Base-by-base conservation (phyloP, 2,888 invertebrate genomes). In the Stenichneumon culpator region DNA sequence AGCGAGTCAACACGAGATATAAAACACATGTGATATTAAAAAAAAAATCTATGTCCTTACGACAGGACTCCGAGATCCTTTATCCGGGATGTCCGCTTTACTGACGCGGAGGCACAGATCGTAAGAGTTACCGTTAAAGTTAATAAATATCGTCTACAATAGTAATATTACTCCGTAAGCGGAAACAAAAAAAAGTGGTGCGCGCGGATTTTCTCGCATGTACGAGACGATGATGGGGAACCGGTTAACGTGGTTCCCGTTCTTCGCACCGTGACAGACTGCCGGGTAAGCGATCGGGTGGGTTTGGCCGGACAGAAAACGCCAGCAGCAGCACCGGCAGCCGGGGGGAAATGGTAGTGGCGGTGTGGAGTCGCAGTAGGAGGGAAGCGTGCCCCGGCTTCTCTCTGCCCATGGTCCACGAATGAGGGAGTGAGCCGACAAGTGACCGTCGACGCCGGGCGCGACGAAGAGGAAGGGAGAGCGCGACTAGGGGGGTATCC, bases 221-320 rank as follows among this genome's bases (percentile, higher is more conserved):
- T 77, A 77, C 70, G 73, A 74, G 68, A 73, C 74, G 79, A 57
- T 57, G 84, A 81, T 88, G 87, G 90, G 91, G 92, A 93, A 93
- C 92, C 92, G 93, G 92, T 93, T 93, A 90, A 91, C 92, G 94
- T 94, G 92, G 93, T 93, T 93, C 93, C 93, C 92, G 93, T 92
- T 93, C 92, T 93, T 94, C 93, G 93, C 93, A 92, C 92, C 93
- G 93, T 93, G 92, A 93, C 91, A 92, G 93, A 93, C 94, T 94
- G 93, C 91, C 93, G 92, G 90, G 91, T 86, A 90, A 90, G 89
- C 90, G 91, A 89, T 90, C 92, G 90, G 90, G 91, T 79, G 86
- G 86, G 86, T 89, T 90, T 89, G 87, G 88, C 88, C 89, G 89
- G 89, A 90, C 87, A 84, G 87, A 83, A 83, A 83, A 75, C 89